Evolutionary conservation across 2,113 vertebrate species (phyloP).

Genomic region (Polypterus senegalus): DNA sequence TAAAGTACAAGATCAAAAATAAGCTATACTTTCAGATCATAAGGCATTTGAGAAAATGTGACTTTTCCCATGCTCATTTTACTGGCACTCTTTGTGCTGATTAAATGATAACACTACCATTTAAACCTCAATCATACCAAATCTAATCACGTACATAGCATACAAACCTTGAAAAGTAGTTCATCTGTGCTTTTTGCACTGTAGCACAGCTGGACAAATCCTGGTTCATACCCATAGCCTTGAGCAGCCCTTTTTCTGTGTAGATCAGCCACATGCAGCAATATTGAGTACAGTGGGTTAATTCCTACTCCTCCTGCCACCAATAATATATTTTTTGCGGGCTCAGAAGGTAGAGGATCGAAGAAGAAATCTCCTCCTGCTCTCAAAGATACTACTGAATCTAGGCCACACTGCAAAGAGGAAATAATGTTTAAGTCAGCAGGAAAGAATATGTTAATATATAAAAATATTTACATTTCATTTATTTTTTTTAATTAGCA

Average conservation of each 20-base stretch:
- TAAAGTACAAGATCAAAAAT: background rate
- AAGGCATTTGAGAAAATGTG: background rate
- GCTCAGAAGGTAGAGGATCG: slow-evolving; percentile 65
- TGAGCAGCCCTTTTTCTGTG: slow-evolving; percentile 33
- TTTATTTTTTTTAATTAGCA: too few relatives aligned
- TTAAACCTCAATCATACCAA: background rate
- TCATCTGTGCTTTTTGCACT: slow-evolving; percentile 69
- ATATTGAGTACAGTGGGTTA: slow-evolving; percentile 88
- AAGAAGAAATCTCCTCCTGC: slow-evolving; percentile 90
- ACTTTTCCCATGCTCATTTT: background rate
- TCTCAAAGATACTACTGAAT: slow-evolving; percentile 68
- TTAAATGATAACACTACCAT: background rate
- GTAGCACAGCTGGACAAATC: slow-evolving; percentile 66
- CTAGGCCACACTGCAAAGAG: slow-evolving; percentile 57
- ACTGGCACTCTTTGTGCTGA: background rate
- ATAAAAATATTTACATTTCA: too few relatives aligned
- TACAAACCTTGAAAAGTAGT: slow-evolving; percentile 78
- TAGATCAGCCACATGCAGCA: slow-evolving; percentile 70
- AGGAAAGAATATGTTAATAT: background rate
- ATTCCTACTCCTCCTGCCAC: slow-evolving; percentile 89
- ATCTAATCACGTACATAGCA: background rate
- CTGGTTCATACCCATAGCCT: slow-evolving; percentile 41
- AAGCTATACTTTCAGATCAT: background rate
- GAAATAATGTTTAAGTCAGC: background rate
- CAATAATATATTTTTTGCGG: slow-evolving; percentile 65